Evolutionary conservation across 2,797 vertebrate species (phyloP).

Genomic region (Bovichtus variegatus): DNA sequence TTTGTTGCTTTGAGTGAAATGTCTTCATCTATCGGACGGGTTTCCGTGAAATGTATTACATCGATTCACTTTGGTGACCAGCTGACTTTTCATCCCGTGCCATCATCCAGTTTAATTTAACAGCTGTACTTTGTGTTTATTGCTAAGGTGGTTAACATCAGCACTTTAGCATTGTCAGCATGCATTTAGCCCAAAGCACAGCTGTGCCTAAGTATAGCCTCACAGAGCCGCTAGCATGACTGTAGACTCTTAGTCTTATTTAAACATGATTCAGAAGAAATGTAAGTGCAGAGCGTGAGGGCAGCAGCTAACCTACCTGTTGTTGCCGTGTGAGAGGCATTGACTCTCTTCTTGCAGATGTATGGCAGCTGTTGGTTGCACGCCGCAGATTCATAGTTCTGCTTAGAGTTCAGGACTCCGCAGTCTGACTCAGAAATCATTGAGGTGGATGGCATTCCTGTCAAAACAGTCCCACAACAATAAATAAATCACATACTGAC

Average conservation of each 20-base stretch:
- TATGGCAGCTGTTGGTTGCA: slow-evolving; percentile 90
- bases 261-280: not conserved
- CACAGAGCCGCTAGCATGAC: not conserved
- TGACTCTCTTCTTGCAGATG: slow-evolving; percentile 90
- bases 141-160: not conserved
- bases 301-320: slow-evolving; percentile 77
- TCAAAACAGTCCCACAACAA: slow-evolving; percentile 33
- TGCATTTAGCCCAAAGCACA: not conserved
- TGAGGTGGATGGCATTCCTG: slow-evolving; percentile 80
- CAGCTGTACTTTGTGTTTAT: not conserved
- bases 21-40: not conserved
- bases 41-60: not conserved
- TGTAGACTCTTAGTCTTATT: not conserved
- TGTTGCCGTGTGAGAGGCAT: slow-evolving; percentile 46
- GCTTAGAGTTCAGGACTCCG: slow-evolving; percentile 84
- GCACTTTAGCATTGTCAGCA: not conserved
- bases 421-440: slow-evolving; percentile 86
- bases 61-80: not conserved
- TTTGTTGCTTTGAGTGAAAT: not conserved
- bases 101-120: too few relatives aligned
- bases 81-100: too few relatives aligned
- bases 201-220: not conserved
- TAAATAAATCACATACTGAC: not conserved
- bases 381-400: slow-evolving; percentile 82
- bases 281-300: not conserved